Evolutionary conservation across 2,888 invertebrate species (phyloP).

Genomic region (Selenia dentaria): DNA sequence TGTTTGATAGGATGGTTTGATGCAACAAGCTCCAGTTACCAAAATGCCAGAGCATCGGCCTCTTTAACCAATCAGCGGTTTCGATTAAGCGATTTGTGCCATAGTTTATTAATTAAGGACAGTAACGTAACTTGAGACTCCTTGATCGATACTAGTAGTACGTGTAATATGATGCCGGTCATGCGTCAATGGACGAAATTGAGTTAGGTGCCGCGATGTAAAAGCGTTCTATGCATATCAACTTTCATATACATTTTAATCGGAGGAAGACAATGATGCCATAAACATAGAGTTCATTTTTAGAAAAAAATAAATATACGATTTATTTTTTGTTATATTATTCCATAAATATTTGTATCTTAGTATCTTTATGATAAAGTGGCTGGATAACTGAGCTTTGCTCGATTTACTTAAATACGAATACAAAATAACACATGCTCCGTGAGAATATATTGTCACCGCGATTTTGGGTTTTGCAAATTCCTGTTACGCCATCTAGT

Average conservation of each 20-base stretch:
- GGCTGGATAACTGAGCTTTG: too few species aligned
- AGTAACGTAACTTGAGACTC: constrained; percentile 50
- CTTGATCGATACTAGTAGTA: constrained; percentile 46
- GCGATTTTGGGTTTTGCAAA: too few species aligned
- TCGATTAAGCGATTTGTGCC: constrained; percentile 50
- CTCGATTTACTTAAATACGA: too few species aligned
- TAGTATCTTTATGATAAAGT: too few species aligned
- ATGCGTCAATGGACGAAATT: constrained; percentile 34
- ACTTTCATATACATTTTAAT: not conserved
- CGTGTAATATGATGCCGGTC: constrained; percentile 36
- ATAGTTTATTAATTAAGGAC: constrained; percentile 54
- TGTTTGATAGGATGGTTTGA: too few species aligned
- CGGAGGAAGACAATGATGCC: constrained; percentile 1
- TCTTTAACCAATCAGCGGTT: constrained; percentile 51
- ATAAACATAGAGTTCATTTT: too few species aligned
- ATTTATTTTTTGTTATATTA: too few species aligned
- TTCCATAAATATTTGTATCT: too few species aligned
- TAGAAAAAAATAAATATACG: too few species aligned
- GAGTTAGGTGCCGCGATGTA: constrained; percentile 26
- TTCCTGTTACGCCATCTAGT: too few species aligned
- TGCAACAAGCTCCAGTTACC: constrained; percentile 3
- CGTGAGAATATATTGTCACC: too few species aligned
- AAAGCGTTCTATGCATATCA: not conserved
- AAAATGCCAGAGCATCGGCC: constrained; percentile 40
- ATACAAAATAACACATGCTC: too few species aligned